phyloP scores from a whole-genome alignment of 2,797 vertebrate species.

The Schizothorax lantsangensis region DNA sequence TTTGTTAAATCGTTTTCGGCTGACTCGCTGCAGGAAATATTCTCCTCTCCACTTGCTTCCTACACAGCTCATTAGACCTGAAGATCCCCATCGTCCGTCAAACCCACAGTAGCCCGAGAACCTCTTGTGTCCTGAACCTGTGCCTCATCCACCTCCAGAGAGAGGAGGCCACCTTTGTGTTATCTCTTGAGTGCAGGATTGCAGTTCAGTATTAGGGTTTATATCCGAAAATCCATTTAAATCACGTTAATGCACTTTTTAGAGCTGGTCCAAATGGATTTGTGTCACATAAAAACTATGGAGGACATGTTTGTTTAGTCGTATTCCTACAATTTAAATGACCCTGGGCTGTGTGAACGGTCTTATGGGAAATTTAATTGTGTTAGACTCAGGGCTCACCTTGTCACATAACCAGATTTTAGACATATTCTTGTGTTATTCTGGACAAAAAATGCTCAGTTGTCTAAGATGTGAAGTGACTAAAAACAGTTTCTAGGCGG shows the following conservation, averaged over 20 bases:
- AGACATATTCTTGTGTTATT: not conserved
- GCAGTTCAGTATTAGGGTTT: slow-evolving; percentile 12
- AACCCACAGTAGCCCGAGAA: slow-evolving; percentile 13
- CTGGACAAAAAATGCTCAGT: not conserved
- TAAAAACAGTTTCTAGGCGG: not conserved
- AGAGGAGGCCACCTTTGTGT: slow-evolving; percentile 26
- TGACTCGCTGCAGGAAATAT: slow-evolving; percentile 38
- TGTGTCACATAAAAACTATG: not conserved
- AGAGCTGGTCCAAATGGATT: not conserved
- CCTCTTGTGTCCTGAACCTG: slow-evolving; percentile 8
- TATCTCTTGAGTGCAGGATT: slow-evolving; percentile 26
- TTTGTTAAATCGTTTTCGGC: slow-evolving; percentile 47
- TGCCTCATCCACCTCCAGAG: not conserved
- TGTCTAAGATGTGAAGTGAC: not conserved
- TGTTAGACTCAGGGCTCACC: not conserved
- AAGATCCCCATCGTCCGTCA: slow-evolving; percentile 51
- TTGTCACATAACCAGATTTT: not conserved
- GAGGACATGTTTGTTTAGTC: not conserved
- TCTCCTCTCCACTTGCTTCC: slow-evolving; percentile 36
- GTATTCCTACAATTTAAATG: not conserved
- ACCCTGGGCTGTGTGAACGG: not conserved
- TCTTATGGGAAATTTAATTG: not conserved
- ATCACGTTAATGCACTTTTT: not conserved
- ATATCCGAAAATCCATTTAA: slow-evolving; percentile 22
- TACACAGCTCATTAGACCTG: slow-evolving; percentile 44